Base-by-base conservation (phyloP, 37 sponge, comb jelly and placozoan species). In the Cliona cf. orientalis region DNA sequence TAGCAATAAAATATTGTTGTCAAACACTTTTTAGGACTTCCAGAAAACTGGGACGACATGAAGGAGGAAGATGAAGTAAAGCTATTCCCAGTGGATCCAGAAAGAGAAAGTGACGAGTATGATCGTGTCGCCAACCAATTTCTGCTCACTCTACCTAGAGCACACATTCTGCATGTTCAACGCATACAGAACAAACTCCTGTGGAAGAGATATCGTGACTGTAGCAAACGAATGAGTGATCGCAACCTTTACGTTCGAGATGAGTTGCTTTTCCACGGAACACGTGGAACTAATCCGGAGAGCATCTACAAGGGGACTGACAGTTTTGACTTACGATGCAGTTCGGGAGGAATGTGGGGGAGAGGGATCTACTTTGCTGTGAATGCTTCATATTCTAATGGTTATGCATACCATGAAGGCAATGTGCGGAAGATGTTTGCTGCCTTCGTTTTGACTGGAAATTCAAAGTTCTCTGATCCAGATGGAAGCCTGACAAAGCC, bases 291-390 rank as follows among this genome's bases (percentile, higher is more conserved):
- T 21, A 40, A 74, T 12, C 90, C 90, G 23, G 42, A 80, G 22
- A 14, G 46, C 29, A 84, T 90, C 4, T 90, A 75, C 44, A 46
- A 68, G 44, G 90, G 85, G 42, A 81, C 80, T 39, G 44, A 42
- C 12, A 63, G 90, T 31, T 90, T 90, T 80, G 90, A 90, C 58
- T 84, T 84, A 76, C 73, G 90, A 19, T 74, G 45, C 36, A 69
- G 85, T 32, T 23, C 17, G 7, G 23, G 53, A 55, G 90, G 85
- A 68, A 45, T 84, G 90, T 90, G 90, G 90, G 90, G 85, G 11
- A 72, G 44, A 84, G 85, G 85, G 6, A 90, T 84, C 35, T 84
- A 90, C 62, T 90, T 90, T 90, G 90, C 90, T 58, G 81, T 61
- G 41, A 90, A 84, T 79, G 75, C 90, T 7, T 74, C 71, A 0